Evolutionary conservation across 2,888 invertebrate genomes (phyloP), one percentile per base, ranked within the genome.

Genomic region (Anagyrus pseudococci): DNA sequence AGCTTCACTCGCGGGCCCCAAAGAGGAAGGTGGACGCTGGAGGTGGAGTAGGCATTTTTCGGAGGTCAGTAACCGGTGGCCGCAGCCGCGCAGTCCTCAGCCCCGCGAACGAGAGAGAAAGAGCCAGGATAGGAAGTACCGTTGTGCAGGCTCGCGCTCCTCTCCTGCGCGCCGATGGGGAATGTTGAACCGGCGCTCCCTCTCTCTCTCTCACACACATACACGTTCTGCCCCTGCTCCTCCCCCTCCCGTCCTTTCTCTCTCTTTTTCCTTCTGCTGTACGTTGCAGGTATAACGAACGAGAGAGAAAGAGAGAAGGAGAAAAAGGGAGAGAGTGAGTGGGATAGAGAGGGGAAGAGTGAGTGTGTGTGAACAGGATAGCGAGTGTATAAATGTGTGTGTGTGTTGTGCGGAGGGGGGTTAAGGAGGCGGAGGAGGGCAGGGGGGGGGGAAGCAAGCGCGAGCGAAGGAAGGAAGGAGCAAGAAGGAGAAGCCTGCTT

Each of bases 51-150:
- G n/a, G n/a, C n/a, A n/a, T n/a, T 77, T 79, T 79, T 78, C 78
- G 78, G 79, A 80, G 79, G 78, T 80, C 78, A 79, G 79, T 80
- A 80, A 80, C 79, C 78, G 77, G 75, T 69, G 70, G n/a, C n/a
- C n/a, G n/a, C n/a, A n/a, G n/a, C n/a, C n/a, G n/a, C n/a, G 48
- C n/a, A 26, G n/a, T n/a, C n/a, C n/a, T n/a, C n/a, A n/a, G 46
- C 17, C 13, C 2, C 33, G 50, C 29, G 37, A 41, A 58, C 26
- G 49, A 59, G 19, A 48, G 50, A 50, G 47, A 53, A 57, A 20
- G 57, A 48, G 20, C 15, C 22, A 40, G 2, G 41, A 20, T 44
- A 67, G 49, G 74, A 77, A 78, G 78, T 80, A 78, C 80, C 80
- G 80, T 79, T 80, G 80, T 25, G 62, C 50, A 37, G 50, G 40